Conservation (phyloP, 1,140 invertebrate species). For the Aphelinus certus region DNA sequence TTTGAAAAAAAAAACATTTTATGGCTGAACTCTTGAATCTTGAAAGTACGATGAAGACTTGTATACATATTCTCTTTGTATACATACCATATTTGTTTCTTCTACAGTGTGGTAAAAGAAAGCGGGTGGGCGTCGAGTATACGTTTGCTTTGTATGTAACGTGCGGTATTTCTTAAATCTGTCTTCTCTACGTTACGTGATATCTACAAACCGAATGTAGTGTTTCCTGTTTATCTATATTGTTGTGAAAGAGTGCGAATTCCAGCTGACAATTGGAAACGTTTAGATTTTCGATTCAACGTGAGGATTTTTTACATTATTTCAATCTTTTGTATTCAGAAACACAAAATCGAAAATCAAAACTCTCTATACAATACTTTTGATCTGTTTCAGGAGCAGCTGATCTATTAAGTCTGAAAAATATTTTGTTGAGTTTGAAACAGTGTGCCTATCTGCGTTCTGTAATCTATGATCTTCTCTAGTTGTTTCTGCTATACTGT, state of each 20-base stretch:
- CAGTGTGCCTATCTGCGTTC: conserved; percentile 45
- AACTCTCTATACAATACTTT: conserved; percentile 51
- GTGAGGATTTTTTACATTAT: no score
- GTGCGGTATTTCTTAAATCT: conserved; percentile 54
- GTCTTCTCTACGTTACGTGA: conserved; percentile 34
- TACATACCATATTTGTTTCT: conserved; percentile 25
- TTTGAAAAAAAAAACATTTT: background rate
- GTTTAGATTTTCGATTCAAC: conserved; percentile 19
- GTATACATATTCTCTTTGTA: conserved; percentile 39
- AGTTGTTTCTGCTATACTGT: conserved; percentile 49
- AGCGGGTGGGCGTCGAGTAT: conserved; percentile 45
- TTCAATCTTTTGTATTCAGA: no score
- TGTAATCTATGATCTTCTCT: conserved; percentile 48
- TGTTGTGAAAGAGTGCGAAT: conserved; percentile 32
- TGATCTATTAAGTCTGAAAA: conserved; percentile 47
- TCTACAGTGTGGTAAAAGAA: conserved; percentile 25
- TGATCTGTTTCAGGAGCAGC: conserved; percentile 65
- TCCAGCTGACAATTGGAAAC: background rate
- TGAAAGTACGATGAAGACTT: conserved; percentile 23
- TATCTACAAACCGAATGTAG: conserved; percentile 35
- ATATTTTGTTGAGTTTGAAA: conserved; percentile 33
- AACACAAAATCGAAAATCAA: conserved; percentile 21
- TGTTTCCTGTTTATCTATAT: conserved; percentile 34
- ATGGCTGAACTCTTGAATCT: background rate
- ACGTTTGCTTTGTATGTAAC: conserved; percentile 58